Evolutionary conservation across 2,113 vertebrate genomes (phyloP).

Genomic region (Neofelis nebulosa): DNA sequence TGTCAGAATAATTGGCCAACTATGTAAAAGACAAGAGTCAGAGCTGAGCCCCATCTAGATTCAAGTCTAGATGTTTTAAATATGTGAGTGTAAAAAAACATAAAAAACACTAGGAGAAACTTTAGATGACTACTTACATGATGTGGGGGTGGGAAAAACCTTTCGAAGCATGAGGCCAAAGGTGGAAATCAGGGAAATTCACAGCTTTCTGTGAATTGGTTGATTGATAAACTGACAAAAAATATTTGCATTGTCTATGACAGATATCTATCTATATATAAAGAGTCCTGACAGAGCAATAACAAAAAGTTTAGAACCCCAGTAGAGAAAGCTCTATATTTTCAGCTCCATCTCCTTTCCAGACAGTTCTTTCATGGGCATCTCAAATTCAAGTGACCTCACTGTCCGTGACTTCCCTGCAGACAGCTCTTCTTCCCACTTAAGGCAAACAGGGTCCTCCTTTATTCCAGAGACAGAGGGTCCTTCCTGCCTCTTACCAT

Average conservation of each 20-base stretch:
- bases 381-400: neutral
- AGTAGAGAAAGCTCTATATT: neutral
- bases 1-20: neutral
- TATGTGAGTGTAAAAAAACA: constrained; percentile 8
- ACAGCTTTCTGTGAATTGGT: neutral
- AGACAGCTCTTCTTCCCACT: neutral
- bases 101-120: constrained; percentile 32
- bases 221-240: neutral
- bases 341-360: neutral
- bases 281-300: neutral
- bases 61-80: constrained; percentile 39
- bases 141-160: neutral
- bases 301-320: neutral
- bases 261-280: neutral
- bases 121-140: constrained; percentile 14
- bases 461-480: neutral
- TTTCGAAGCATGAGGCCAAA: neutral
- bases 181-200: neutral
- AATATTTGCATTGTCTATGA: neutral
- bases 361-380: neutral
- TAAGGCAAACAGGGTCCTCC: neutral
- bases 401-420: neutral
- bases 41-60: neutral
- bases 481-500: neutral
- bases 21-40: neutral